These are phyloP conservation scores for Zhengitettix transpicula DNA, from an alignment of 2,888 invertebrate species.

Conservation along the genomic window DNA sequence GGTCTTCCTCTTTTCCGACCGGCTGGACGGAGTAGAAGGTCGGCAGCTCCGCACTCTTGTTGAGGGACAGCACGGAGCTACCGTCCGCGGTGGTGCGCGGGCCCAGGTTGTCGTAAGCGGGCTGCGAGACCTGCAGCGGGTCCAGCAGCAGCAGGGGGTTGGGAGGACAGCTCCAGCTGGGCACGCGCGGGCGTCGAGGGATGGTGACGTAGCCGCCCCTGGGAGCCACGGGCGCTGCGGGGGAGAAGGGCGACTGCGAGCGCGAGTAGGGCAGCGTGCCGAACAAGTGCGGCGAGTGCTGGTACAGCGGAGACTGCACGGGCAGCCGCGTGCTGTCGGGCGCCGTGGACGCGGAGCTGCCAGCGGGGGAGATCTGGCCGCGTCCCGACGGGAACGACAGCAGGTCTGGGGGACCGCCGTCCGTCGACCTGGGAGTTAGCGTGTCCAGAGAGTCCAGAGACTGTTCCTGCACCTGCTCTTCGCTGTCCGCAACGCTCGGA, in stretches of 20 bases:
- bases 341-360: constrained; percentile 66
- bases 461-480: background rate
- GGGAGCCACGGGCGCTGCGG: constrained; percentile 49
- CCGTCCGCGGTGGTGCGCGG: constrained; percentile 72
- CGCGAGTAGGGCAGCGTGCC: constrained; percentile 65
- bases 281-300: constrained; percentile 36
- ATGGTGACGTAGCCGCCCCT: constrained; percentile 76
- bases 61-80: constrained; percentile 61
- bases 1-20: constrained; percentile 18
- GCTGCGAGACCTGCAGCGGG: constrained; percentile 33
- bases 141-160: constrained; percentile 24
- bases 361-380: constrained; percentile 58
- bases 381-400: constrained; percentile 70
- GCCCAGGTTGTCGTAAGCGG: constrained; percentile 75
- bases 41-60: constrained; percentile 37
- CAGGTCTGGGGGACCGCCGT: constrained; percentile 49
- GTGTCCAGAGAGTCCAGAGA: background rate
- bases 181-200: constrained; percentile 64
- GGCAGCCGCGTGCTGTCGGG: constrained; percentile 50
- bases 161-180: constrained; percentile 58
- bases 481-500: background rate
- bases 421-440: background rate
- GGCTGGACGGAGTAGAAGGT: constrained; percentile 12
- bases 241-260: constrained; percentile 43
- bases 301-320: constrained; percentile 24